Evolutionary conservation across 1,140 invertebrate genomes (phyloP).

Genomic region (Chionoecetes opilio): DNA sequence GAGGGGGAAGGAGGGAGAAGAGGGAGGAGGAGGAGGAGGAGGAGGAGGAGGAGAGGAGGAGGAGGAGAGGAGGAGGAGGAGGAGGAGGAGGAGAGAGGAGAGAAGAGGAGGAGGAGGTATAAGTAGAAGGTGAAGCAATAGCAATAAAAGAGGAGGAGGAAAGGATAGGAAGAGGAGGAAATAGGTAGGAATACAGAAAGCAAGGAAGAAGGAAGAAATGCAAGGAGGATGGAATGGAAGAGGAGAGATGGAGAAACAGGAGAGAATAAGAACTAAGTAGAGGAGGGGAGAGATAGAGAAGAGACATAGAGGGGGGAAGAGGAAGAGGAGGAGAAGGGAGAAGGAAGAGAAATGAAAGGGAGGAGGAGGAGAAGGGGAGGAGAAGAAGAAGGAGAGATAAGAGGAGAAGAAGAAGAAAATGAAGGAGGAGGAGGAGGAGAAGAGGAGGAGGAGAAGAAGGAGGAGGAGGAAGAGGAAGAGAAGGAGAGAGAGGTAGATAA

Average conservation of each 20-base stretch:
- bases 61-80: neutral
- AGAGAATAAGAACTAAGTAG: neutral
- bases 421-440: neutral
- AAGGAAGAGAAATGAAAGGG: neutral
- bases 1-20: neutral
- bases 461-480: too few species aligned
- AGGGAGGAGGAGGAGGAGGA: neutral
- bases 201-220: neutral
- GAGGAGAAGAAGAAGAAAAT: neutral
- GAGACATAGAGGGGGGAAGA: neutral
- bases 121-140: neutral
- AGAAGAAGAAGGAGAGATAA: neutral
- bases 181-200: conserved; percentile 12
- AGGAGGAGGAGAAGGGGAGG: neutral
- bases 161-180: neutral
- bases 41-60: neutral
- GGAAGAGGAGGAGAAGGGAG: neutral
- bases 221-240: neutral
- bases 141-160: neutral
- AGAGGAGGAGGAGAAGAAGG: neutral
- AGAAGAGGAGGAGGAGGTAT: neutral
- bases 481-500: too few species aligned
- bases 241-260: too few species aligned
- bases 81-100: neutral
- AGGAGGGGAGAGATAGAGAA: neutral